phyloP scores from a whole-genome alignment of 2,888 invertebrate species.

The Erebia ligea region DNA sequence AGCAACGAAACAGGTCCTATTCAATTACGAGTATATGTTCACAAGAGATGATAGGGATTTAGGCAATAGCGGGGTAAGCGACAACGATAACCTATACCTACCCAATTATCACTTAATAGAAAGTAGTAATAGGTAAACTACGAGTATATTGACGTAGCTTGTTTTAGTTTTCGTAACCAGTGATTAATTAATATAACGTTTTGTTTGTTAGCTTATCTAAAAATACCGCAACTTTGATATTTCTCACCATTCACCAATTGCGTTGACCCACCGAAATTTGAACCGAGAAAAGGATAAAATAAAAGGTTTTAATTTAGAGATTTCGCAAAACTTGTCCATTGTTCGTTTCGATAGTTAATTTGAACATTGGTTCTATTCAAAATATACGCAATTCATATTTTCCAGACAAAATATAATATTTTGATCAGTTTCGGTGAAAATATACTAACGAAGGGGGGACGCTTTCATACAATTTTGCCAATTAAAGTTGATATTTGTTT shows the following conservation, averaged over 20 bases:
- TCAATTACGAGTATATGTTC: no score
- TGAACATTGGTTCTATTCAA: not conserved
- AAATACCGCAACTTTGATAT: not conserved
- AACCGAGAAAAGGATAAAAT: no score
- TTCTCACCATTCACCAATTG: no score
- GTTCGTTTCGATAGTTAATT: not conserved
- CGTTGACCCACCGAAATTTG: no score
- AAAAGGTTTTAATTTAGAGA: no score
- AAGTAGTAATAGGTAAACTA: no score
- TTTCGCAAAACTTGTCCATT: no score
- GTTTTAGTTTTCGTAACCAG: not conserved
- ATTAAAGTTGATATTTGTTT: conserved; percentile 6
- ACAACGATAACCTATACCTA: no score
- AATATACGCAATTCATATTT: not conserved
- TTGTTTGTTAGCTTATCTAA: not conserved
- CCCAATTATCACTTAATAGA: no score
- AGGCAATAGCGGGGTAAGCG: no score
- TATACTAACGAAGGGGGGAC: conserved; percentile 1
- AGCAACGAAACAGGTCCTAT: not conserved
- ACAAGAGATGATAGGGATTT: no score
- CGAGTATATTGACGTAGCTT: not conserved
- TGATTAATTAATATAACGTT: not conserved
- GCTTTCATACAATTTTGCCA: conserved; percentile 13
- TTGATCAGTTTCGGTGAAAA: not conserved
- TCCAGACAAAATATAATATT: not conserved